Percentiles rank a stretch among this genome's conserved stretches.
phyloP scores from a whole-genome alignment of 1,140 invertebrate species.

The Coenobita brevimanus region DNA sequence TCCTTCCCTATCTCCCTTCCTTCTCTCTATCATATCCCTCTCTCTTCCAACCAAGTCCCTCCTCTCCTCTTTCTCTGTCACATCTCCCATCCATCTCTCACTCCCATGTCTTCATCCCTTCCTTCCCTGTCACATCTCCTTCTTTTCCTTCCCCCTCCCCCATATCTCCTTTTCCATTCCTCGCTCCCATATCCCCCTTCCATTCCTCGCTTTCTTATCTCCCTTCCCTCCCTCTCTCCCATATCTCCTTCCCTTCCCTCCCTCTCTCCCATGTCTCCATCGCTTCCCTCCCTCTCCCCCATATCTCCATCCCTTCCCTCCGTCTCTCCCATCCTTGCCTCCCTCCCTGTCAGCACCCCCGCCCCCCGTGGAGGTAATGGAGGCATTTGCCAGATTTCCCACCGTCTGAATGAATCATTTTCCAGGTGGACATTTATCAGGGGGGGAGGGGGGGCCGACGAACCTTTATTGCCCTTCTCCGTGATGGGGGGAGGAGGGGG shows the following conservation, averaged over 20 bases:
- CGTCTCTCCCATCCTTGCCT: neutral
- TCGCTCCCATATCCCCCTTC: neutral
- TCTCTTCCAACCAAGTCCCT: too few species aligned
- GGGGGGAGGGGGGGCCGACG: constrained; percentile 17
- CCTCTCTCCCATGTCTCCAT: neutral
- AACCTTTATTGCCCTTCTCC: neutral
- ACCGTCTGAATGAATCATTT: constrained; percentile 54
- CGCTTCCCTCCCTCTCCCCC: neutral
- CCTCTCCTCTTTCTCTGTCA: neutral
- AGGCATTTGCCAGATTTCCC: constrained; percentile 58
- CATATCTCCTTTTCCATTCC: neutral
- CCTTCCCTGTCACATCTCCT: neutral
- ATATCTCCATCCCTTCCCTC: neutral
- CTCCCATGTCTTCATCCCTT: neutral
- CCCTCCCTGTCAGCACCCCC: neutral
- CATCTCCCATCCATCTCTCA: too few species aligned
- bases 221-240: neutral
- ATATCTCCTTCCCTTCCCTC: neutral
- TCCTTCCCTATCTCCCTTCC: neutral
- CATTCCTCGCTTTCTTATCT: neutral
- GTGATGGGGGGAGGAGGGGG: neutral
- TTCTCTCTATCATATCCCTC: neutral
- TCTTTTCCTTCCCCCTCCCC: neutral
- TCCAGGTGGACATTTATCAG: constrained; percentile 43
- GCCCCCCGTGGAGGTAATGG: constrained; percentile 37